Conservation (phyloP, 2,888 invertebrate species). For the Lydus trimaculatus region DNA sequence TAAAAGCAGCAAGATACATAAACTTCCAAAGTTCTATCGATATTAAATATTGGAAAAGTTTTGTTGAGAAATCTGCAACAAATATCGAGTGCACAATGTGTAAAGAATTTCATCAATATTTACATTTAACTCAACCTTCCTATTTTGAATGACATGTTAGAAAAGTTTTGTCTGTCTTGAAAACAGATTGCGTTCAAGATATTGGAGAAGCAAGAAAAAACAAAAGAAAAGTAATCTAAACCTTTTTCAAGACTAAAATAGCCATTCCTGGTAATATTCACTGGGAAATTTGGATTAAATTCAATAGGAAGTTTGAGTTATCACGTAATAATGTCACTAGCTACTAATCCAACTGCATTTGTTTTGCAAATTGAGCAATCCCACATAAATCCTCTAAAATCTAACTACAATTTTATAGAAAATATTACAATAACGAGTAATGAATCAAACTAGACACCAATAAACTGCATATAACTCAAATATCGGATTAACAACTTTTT, state of each 20-base stretch:
- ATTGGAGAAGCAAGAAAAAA: no score
- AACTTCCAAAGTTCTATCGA: not conserved
- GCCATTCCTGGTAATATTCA: not conserved
- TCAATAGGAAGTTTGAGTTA: not conserved
- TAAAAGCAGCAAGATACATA: no score
- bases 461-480: not conserved
- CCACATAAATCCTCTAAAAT: not conserved
- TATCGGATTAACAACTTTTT: not conserved
- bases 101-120: not conserved
- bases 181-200: no score
- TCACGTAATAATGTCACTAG: not conserved
- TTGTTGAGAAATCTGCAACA: not conserved
- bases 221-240: no score
- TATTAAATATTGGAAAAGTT: constrained; percentile 2
- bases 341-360: no score
- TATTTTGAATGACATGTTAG: no score
- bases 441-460: not conserved
- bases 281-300: not conserved
- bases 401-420: not conserved
- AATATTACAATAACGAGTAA: not conserved
- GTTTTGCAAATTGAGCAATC: not conserved
- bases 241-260: no score
- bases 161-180: no score
- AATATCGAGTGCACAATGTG: not conserved
- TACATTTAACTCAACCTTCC: not conserved